Evolutionary conservation across 2,888 invertebrate genomes (phyloP).

Genomic region (Abrostola triplasia): DNA sequence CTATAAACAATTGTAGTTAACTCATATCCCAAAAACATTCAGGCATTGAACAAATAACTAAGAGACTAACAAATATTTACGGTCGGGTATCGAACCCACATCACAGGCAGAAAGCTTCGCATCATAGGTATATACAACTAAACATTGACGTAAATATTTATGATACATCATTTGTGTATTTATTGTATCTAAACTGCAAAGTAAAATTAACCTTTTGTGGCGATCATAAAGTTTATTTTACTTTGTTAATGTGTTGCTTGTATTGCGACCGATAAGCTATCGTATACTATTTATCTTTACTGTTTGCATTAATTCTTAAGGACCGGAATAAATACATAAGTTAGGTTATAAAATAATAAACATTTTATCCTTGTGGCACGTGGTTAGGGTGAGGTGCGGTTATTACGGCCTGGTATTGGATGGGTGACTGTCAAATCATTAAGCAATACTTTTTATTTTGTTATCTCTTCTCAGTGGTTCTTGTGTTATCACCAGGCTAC

Average conservation of each 20-base stretch:
- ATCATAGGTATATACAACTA: constrained; percentile 12
- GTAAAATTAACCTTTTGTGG: background rate
- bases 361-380: background rate
- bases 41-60: too few species aligned
- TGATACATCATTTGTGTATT: constrained; percentile 23
- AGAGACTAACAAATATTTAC: background rate
- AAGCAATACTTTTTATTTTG: too few species aligned
- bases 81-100: background rate
- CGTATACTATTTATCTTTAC: constrained; percentile 31
- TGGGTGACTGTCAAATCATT: background rate
- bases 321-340: background rate
- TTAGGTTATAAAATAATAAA: background rate
- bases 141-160: constrained; percentile 19
- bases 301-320: background rate
- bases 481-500: too few species aligned
- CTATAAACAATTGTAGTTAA: too few species aligned
- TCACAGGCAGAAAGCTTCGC: background rate
- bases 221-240: background rate
- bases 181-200: constrained; percentile 7
- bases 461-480: too few species aligned
- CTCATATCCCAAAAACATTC: too few species aligned
- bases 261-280: constrained; percentile 42
- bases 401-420: background rate
- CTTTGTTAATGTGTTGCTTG: background rate
- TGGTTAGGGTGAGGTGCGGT: background rate